phyloP scores from a whole-genome alignment of 2,797 vertebrate genomes.

The Sorex maritimensis region DNA sequence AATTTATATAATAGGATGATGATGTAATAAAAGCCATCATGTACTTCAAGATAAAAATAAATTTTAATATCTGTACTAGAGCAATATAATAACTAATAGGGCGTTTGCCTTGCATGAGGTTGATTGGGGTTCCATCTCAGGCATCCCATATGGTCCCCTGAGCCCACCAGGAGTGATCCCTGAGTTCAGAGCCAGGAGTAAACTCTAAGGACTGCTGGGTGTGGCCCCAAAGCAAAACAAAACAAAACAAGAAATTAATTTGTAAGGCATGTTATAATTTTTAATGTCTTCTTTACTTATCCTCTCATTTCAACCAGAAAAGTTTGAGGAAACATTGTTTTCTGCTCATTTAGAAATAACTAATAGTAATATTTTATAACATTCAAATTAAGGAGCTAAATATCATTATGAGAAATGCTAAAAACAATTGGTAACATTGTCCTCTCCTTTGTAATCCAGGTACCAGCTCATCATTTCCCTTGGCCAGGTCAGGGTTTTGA shows the following conservation, averaged over 20 bases:
- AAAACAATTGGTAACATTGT: background rate
- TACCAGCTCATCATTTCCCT: background rate
- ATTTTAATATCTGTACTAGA: background rate
- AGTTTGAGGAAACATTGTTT: slow-evolving; percentile 2
- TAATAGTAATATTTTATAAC: slow-evolving; percentile 18
- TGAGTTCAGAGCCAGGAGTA: no score
- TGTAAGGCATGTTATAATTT: background rate
- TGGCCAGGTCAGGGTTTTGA: background rate
- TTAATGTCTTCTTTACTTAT: slow-evolving; percentile 25
- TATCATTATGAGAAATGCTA: background rate
- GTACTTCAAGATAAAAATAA: slow-evolving; percentile 27
- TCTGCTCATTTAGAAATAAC: background rate
- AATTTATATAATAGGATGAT: background rate
- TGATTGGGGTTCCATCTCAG: no score
- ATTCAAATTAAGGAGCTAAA: background rate
- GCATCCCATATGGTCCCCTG: no score
- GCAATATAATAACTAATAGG: no score
- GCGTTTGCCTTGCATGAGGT: no score
- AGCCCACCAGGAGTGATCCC: no score
- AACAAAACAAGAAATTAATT: background rate
- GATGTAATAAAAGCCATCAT: slow-evolving; percentile 7
- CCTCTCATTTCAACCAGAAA: slow-evolving; percentile 20
- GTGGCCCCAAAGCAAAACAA: no score
- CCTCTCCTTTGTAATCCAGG: background rate
- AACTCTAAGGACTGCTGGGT: no score